Evolutionary conservation across 2,797 vertebrate species (phyloP), one percentile per base, ranked within the genome.

Genomic region (Dromococcyx pavoninus): DNA sequence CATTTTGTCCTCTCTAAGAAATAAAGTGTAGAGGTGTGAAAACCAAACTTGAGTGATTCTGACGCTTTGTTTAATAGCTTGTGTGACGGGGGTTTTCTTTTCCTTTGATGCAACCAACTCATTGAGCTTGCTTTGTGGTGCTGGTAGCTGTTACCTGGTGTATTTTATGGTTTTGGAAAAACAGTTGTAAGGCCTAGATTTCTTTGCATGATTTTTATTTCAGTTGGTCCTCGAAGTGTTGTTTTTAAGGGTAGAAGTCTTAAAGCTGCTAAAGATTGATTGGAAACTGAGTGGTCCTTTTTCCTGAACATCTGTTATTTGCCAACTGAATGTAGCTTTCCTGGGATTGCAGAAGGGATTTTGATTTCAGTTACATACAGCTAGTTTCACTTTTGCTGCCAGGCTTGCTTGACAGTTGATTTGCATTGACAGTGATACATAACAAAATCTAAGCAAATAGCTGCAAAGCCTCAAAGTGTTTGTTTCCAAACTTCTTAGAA

Each of bases 301-400:
- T 78, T 28, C 32, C n/a, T 56, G 25, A 82, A 73, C 37, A 27
- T 56, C 61, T 82, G 17, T 50, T 83, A 77, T 54, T 90, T 95
- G 46, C 69, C 64, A 78, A 23, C 35, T 54, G 4, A 43, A 4
- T 43, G 25, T 56, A 30, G 18, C 66, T 91, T 89, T 89, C 46
- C 32, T 83, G 87, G 61, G 50, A 71, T 64, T 39, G 46, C 33
- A 72, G 58, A 83, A 93, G 28, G 41, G 57, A 61, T 71, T 89
- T 91, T 78, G 44, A 57, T 92, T 76, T 91, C 57, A 69, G 27
- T 80, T 92, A 8, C 39, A 9, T 32, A 7, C 16, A 19, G 19
- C 73, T 54, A 35, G 35, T 91, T 92, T 94, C 57, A 16, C 61
- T 95, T 95, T 76, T 83, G n/a, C 27, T 58, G 60, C 33, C 28